phyloP scores from a whole-genome alignment of 1,140 invertebrate genomes.

The Neodiprion fabricii region DNA sequence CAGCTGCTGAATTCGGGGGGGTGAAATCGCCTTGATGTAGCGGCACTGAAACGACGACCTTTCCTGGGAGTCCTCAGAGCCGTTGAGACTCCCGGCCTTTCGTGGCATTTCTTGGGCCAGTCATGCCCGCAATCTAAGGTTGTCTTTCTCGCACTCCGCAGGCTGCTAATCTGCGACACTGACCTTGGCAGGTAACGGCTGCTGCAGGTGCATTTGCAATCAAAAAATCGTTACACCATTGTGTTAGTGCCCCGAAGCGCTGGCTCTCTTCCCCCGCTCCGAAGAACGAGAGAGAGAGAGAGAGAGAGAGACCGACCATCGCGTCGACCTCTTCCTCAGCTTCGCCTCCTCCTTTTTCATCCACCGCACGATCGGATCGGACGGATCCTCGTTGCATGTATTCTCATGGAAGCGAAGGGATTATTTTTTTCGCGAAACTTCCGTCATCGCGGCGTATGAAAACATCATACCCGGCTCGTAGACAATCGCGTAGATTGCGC shows the following conservation, averaged over 20 bases:
- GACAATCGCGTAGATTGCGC: no score
- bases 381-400: background rate
- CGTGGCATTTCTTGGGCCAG: background rate
- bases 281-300: no score
- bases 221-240: conserved; percentile 16
- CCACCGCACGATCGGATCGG: background rate
- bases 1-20: no score
- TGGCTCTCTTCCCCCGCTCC: background rate
- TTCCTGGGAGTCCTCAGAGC: conserved; percentile 1
- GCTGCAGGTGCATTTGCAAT: conserved; percentile 16
- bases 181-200: conserved; percentile 6
- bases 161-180: conserved; percentile 9
- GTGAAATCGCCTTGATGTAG: background rate
- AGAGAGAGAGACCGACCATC: background rate
- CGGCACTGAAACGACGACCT: background rate
- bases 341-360: background rate
- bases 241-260: conserved; percentile 5
- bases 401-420: background rate
- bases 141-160: background rate
- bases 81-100: background rate
- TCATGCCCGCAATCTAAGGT: background rate
- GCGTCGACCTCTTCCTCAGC: background rate
- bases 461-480: no score
- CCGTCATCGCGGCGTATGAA: no score
- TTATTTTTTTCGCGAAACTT: no score